A percentile compares a stretch with the other conserved stretches of the same genome.
Conservation (phyloP, 1,140 invertebrate species). For the Diorhabda sublineata region DNA sequence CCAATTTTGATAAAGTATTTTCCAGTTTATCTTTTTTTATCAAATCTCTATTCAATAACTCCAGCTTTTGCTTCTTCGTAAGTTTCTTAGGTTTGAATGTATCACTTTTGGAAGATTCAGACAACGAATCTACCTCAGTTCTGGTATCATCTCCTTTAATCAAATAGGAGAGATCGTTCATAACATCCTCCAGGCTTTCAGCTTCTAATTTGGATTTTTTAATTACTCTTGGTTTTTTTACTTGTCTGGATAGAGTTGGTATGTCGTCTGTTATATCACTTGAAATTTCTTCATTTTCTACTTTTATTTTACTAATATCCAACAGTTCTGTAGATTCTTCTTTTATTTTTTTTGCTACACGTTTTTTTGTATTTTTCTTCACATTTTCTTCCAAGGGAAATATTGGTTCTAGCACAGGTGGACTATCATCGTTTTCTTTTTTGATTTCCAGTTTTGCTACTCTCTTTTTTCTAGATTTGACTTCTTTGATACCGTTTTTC, state of each 20-base stretch:
- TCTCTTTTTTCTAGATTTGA: constrained; percentile 24
- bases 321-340: constrained; percentile 12
- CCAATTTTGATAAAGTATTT: constrained; percentile 35
- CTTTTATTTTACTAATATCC: constrained; percentile 26
- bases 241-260: constrained; percentile 11
- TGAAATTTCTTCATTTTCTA: constrained; percentile 13
- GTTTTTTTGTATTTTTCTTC: constrained; percentile 30
- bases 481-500: constrained; percentile 38
- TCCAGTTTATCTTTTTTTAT: constrained; percentile 42
- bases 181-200: constrained; percentile 36
- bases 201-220: constrained; percentile 15
- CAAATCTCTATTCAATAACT: constrained; percentile 30
- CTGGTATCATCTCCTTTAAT: constrained; percentile 36
- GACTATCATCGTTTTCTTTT: constrained; percentile 26
- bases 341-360: constrained; percentile 18
- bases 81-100: constrained; percentile 29
- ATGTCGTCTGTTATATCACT: constrained; percentile 17
- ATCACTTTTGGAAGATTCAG: constrained; percentile 31
- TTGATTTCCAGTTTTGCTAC: constrained; percentile 20
- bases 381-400: constrained; percentile 34
- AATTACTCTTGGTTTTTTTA: constrained; percentile 9
- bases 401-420: constrained; percentile 38
- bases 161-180: constrained; percentile 37
- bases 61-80: constrained; percentile 33
- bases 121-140: constrained; percentile 30